phyloP scores from a whole-genome alignment of 1,140 invertebrate species.

The Drosophila navojoa region DNA sequence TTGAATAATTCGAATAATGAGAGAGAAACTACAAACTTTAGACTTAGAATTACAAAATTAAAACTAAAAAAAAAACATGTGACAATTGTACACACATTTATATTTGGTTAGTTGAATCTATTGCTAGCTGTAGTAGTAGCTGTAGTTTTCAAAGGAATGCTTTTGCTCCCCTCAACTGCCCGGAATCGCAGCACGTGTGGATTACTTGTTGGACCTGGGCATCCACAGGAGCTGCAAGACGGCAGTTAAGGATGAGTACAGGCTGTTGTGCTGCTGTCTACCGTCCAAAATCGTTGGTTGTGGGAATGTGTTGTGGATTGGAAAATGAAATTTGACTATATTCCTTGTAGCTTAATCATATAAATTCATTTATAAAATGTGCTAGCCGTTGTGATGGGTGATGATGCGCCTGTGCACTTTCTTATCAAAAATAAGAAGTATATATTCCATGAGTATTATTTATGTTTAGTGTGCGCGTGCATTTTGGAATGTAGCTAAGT shows the following conservation, averaged over 20 bases:
- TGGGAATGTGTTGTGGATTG: neutral
- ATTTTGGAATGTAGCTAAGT: slow-evolving; percentile 18
- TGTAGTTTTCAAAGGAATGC: slow-evolving; percentile 14
- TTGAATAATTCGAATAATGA: slow-evolving; percentile 52
- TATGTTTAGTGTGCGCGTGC: slow-evolving; percentile 43
- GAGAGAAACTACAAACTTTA: slow-evolving; percentile 54
- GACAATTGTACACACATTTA: slow-evolving; percentile 60
- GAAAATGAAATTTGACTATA: slow-evolving; percentile 11
- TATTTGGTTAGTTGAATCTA: slow-evolving; percentile 73
- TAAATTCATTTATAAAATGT: slow-evolving; percentile 71
- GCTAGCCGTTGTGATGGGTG: slow-evolving; percentile 50
- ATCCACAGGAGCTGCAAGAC: slow-evolving; percentile 65
- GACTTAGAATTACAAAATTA: slow-evolving; percentile 61
- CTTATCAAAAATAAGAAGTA: slow-evolving; percentile 26
- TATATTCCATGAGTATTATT: slow-evolving; percentile 63
- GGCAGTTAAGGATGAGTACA: slow-evolving; percentile 38
- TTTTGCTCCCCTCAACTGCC: slow-evolving; percentile 40
- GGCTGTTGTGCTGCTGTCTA: neutral
- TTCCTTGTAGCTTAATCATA: slow-evolving; percentile 52
- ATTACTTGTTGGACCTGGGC: slow-evolving; percentile 58
- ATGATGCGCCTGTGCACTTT: slow-evolving; percentile 33
- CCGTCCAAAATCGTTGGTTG: neutral
- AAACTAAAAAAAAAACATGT: slow-evolving; percentile 66
- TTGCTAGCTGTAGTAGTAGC: slow-evolving; percentile 29
- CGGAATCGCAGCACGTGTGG: slow-evolving; percentile 57